Conservation (phyloP, 2,888 invertebrate species). For the Sialis fuliginosa region DNA sequence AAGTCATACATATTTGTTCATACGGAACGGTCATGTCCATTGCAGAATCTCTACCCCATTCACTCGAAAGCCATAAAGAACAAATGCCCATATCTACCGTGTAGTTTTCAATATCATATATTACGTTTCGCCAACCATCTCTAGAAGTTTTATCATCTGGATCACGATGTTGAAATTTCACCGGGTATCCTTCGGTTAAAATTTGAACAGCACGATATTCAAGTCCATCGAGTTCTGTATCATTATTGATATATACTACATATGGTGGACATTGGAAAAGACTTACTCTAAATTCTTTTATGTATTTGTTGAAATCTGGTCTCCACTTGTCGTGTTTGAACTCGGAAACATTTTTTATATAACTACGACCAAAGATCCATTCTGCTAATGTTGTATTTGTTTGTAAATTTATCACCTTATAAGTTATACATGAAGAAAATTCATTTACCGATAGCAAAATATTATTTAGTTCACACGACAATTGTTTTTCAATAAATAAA, state of each 20-base stretch:
- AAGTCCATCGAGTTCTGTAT: not conserved
- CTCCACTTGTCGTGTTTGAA: not conserved
- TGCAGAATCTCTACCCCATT: not conserved
- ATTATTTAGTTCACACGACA: not conserved
- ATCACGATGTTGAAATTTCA: not conserved
- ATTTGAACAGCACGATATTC: not conserved
- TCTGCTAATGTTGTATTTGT: not conserved
- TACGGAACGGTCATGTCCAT: slow-evolving; percentile 1
- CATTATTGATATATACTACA: slow-evolving; percentile 1
- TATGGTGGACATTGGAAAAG: not conserved
- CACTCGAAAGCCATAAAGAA: not conserved
- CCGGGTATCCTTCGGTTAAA: not conserved
- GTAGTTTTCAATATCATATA: not conserved
- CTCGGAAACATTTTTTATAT: not conserved
- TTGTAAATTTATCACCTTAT: not conserved
- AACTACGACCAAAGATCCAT: not conserved
- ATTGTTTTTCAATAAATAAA: not conserved
- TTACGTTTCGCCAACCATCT: not conserved
- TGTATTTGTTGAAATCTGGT: not conserved
- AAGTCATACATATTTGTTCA: not conserved
- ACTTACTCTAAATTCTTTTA: not conserved
- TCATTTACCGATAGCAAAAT: not conserved
- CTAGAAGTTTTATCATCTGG: not conserved
- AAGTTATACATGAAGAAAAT: not conserved
- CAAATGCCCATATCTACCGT: not conserved